Conservation (phyloP, 2,888 invertebrate genomes). For the Drosophila formosana region DNA sequence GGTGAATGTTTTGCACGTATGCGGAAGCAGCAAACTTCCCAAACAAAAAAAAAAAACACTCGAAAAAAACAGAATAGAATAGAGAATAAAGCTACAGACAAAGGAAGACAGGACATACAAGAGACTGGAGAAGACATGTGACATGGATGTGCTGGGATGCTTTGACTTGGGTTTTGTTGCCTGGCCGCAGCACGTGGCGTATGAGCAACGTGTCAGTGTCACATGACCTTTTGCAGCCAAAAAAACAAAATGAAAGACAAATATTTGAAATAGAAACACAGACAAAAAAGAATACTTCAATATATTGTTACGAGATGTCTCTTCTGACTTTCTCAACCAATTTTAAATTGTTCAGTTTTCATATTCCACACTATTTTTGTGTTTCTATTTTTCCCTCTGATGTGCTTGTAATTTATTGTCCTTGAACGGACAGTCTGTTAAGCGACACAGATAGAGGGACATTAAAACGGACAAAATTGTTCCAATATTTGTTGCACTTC, state of each 20-base stretch:
- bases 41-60: constrained; percentile 19
- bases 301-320: constrained; percentile 36
- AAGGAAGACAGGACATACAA: constrained; percentile 31
- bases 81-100: constrained; percentile 30
- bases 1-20: constrained; percentile 64
- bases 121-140: constrained; percentile 20
- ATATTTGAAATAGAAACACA: constrained; percentile 40
- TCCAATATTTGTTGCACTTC: constrained; percentile 56
- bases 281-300: constrained; percentile 44
- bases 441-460: constrained; percentile 3
- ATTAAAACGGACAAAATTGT: constrained; percentile 33
- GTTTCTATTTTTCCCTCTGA: constrained; percentile 4
- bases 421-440: constrained; percentile 14
- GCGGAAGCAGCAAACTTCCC: constrained; percentile 39
- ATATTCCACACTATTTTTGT: neutral
- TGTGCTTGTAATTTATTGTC: constrained; percentile 48
- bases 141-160: constrained; percentile 17
- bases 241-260: constrained; percentile 29
- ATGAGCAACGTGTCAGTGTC: constrained; percentile 46
- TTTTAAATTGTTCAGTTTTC: constrained; percentile 31
- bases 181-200: constrained; percentile 53
- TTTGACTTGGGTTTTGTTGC: constrained; percentile 44
- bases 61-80: constrained; percentile 8
- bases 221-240: constrained; percentile 52
- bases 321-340: constrained; percentile 8